phyloP scores from a whole-genome alignment of 2,888 invertebrate species.

The Venustoraphidia nigricollis region DNA sequence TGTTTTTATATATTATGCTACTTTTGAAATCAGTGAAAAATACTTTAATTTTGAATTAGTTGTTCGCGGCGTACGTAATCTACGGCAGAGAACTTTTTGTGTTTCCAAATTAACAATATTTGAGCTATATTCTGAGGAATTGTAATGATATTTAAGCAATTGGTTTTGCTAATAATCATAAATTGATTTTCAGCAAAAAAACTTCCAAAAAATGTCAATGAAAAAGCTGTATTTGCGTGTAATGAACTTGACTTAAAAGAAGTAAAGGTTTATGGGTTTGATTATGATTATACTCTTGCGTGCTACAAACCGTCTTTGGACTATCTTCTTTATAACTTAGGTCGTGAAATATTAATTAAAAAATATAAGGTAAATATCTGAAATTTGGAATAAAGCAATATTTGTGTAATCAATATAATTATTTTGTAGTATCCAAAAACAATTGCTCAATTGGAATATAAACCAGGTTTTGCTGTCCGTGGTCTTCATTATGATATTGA shows the following conservation, averaged over 20 bases:
- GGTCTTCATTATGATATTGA: conserved; percentile 97
- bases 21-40: not conserved
- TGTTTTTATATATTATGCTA: not conserved
- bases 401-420: conserved; percentile 6
- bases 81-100: too few species aligned
- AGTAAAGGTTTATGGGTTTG: conserved; percentile 92
- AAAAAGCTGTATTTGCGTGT: conserved; percentile 84
- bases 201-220: conserved; percentile 72
- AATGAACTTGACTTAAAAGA: conserved; percentile 86
- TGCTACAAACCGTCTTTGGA: conserved; percentile 85
- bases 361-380: conserved; percentile 61
- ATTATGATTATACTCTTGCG: conserved; percentile 96
- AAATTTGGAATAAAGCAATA: conserved; percentile 1
- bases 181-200: conserved; percentile 53
- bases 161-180: not conserved
- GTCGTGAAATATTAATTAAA: conserved; percentile 70
- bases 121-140: too few species aligned
- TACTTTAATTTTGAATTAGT: not conserved
- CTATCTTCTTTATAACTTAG: conserved; percentile 78
- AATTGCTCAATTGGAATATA: conserved; percentile 67
- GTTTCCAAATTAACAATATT: too few species aligned
- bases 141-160: not conserved
- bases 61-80: not conserved
- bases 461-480: conserved; percentile 86
- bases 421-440: conserved; percentile 71